Percentiles rank a stretch among this genome's conserved stretches.
phyloP scores from a whole-genome alignment of 1,140 invertebrate species.

The Brachionus rubens region DNA sequence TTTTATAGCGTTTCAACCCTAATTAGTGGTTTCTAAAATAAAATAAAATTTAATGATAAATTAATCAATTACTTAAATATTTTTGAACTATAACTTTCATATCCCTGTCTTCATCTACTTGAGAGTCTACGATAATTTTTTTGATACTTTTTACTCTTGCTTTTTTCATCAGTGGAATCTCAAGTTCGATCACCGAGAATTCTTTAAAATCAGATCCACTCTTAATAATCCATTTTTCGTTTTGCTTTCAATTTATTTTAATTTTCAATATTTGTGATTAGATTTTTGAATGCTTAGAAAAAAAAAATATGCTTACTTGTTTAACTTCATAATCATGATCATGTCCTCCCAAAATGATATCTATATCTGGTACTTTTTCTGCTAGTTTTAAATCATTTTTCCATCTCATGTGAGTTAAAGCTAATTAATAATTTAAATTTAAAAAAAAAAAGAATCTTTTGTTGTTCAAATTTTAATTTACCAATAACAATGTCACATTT shows the following conservation, averaged over 20 bases:
- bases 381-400: conserved; percentile 80
- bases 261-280: neutral
- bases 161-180: neutral
- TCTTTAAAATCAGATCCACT: conserved; percentile 44
- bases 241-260: neutral
- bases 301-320: conserved; percentile 52
- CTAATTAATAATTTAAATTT: conserved; percentile 78
- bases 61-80: conserved; percentile 72
- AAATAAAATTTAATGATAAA: too few species aligned
- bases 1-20: too few species aligned
- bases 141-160: conserved; percentile 61
- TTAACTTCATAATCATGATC: conserved; percentile 59
- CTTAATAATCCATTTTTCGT: conserved; percentile 21
- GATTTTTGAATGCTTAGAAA: too few species aligned
- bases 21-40: too few species aligned
- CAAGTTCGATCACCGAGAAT: conserved; percentile 22
- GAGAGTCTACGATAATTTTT: conserved; percentile 71
- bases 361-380: conserved; percentile 73
- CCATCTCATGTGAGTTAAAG: conserved; percentile 83
- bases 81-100: conserved; percentile 70
- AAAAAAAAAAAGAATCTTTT: conserved; percentile 62
- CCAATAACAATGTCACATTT: conserved; percentile 28
- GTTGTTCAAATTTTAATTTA: neutral
- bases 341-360: conserved; percentile 74
- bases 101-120: conserved; percentile 69